Conservation (phyloP, 2,888 invertebrate genomes). For the Nemoura dubitans region DNA sequence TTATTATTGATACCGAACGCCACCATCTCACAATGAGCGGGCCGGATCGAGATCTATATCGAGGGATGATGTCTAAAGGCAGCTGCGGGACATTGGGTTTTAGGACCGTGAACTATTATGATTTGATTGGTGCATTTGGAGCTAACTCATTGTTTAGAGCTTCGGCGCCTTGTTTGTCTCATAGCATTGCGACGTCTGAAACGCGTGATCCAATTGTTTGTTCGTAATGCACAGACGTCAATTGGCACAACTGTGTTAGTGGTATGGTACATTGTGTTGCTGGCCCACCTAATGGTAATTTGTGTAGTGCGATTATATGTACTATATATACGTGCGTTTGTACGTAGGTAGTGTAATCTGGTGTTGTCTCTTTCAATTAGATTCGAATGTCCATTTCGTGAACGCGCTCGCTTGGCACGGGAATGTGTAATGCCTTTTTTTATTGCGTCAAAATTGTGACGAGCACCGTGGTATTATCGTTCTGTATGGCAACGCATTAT, state of each 20-base stretch:
- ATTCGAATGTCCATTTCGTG: not conserved
- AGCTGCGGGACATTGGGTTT: not conserved
- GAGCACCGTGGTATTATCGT: not conserved
- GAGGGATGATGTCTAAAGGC: not conserved
- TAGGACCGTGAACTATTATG: not conserved
- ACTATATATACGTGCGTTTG: not conserved
- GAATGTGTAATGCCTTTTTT: not conserved
- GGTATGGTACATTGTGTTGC: not conserved
- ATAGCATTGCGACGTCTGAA: not conserved
- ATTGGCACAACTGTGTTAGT: not conserved
- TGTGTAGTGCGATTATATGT: not conserved
- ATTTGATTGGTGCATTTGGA: not conserved
- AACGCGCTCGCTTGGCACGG: not conserved
- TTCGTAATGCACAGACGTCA: not conserved
- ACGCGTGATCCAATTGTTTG: not conserved
- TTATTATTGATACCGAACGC: not conserved
- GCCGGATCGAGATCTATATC: not conserved
- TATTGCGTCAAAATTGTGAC: not conserved
- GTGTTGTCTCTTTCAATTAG: slow-evolving; percentile 12
- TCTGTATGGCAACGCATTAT: not conserved
- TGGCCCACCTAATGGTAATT: not conserved
- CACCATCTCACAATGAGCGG: not conserved
- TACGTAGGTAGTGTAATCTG: not conserved
- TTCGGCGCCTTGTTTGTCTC: not conserved
- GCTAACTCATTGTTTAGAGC: not conserved